phyloP scores from a whole-genome alignment of 2,113 vertebrate species.

The Tapirus terrestris region DNA sequence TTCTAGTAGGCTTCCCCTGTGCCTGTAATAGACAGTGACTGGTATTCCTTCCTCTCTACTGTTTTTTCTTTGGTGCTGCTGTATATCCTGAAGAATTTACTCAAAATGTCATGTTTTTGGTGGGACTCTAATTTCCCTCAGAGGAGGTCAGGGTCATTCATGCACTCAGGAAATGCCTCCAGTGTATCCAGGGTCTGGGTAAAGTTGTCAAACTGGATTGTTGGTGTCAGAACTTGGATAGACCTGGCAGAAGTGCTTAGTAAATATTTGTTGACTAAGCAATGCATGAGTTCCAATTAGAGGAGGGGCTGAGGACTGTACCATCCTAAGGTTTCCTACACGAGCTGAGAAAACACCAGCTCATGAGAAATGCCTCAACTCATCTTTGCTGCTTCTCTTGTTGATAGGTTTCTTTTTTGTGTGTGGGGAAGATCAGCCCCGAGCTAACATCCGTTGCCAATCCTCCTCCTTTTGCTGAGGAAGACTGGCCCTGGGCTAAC shows the following conservation, averaged over 20 bases:
- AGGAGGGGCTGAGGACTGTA: neutral
- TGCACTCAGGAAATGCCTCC: neutral
- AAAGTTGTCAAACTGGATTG: neutral
- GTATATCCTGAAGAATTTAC: neutral
- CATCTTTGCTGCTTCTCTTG: neutral
- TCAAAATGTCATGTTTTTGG: neutral
- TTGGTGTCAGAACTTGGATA: neutral
- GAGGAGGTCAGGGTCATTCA: neutral
- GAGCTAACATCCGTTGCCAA: no score
- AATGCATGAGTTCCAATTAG: neutral
- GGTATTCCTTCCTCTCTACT: neutral
- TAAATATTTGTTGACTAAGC: slow-evolving; percentile 25
- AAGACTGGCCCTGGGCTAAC: no score
- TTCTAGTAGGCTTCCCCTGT: neutral
- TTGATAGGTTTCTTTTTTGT: slow-evolving; percentile 15
- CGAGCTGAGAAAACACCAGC: neutral
- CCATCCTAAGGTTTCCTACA: neutral
- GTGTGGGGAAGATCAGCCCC: no score
- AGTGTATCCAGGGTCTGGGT: neutral
- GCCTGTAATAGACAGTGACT: neutral
- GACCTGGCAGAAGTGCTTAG: neutral
- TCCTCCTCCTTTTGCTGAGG: no score
- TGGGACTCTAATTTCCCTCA: neutral
- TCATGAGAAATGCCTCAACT: neutral
- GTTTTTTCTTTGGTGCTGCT: neutral